Conservation (phyloP, 64 coral and sea anemone species). For the Acropora yongei region DNA sequence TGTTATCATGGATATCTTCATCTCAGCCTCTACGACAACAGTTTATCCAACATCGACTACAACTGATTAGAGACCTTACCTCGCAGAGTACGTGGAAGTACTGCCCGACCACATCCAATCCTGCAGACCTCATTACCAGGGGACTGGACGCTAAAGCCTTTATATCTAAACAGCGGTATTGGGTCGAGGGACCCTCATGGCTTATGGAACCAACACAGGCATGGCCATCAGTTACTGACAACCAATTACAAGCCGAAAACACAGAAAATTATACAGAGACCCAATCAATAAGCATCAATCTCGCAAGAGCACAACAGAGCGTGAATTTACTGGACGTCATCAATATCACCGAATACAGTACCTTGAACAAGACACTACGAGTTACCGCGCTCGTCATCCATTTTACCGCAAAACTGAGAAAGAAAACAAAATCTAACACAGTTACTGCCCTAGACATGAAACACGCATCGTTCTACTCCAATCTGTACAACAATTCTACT, state of each 20-base stretch:
- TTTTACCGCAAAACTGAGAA: too few relatives aligned
- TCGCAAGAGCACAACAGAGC: conserved; percentile 32
- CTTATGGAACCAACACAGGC: conserved; percentile 49
- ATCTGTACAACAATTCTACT: conserved; percentile 38
- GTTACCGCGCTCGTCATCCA: conserved; percentile 44
- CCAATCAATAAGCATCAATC: conserved; percentile 29
- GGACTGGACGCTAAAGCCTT: too few relatives aligned
- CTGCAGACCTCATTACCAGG: conserved; percentile 20
- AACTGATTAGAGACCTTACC: conserved; percentile 43
- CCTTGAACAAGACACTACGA: conserved; percentile 64
- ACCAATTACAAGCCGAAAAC: conserved; percentile 29
- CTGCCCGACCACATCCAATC: conserved; percentile 63
- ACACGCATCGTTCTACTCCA: conserved; percentile 18
- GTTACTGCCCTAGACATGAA: conserved; percentile 60
- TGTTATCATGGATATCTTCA: too few relatives aligned
- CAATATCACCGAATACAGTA: conserved; percentile 63
- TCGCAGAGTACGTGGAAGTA: conserved; percentile 52
- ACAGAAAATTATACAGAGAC: conserved; percentile 56
- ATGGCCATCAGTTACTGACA: conserved; percentile 59
- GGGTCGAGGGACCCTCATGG: conserved; percentile 65
- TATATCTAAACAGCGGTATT: neutral
- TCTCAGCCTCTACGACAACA: too few relatives aligned
- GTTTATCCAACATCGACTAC: conserved; percentile 28
- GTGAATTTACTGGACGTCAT: conserved; percentile 55
- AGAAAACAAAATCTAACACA: conserved; percentile 25